These are phyloP conservation scores for Elanoides forficatus DNA, from an alignment of 2,113 vertebrate species.

Conservation along the genomic window DNA sequence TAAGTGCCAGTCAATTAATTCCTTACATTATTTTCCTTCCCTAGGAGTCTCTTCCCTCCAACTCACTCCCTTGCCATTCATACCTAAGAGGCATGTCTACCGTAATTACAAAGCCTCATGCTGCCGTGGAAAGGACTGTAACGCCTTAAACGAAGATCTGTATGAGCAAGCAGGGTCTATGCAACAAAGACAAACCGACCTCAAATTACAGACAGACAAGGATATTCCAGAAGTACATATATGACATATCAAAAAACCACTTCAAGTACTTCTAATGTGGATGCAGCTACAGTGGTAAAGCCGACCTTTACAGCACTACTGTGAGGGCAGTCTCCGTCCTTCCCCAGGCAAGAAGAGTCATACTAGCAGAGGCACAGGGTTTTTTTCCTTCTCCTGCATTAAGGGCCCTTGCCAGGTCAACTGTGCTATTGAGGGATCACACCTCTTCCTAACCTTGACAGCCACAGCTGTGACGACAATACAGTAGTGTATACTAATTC, in stretches of 20 bases:
- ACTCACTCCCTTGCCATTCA: not conserved
- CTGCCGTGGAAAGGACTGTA: not conserved
- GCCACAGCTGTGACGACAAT: not conserved
- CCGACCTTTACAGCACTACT: not conserved
- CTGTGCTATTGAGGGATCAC: not conserved
- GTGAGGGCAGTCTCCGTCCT: not conserved
- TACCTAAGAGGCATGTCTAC: not conserved
- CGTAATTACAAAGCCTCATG: not conserved
- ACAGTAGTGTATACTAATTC: constrained; percentile 13
- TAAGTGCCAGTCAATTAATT: not conserved
- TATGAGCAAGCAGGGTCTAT: not conserved
- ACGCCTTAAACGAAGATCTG: not conserved
- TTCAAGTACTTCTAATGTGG: not conserved
- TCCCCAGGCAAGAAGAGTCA: not conserved
- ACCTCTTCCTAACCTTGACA: constrained; percentile 32
- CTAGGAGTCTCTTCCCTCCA: not conserved
- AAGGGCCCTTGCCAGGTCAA: not conserved
- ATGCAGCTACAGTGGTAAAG: not conserved
- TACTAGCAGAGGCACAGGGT: not conserved
- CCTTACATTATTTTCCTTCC: not conserved
- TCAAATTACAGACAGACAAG: not conserved
- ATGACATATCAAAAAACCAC: not conserved
- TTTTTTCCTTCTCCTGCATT: not conserved
- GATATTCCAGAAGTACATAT: not conserved
- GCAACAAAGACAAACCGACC: not conserved